Evolutionary conservation across 2,113 vertebrate species (phyloP).

Genomic region (Sula dactylatra): DNA sequence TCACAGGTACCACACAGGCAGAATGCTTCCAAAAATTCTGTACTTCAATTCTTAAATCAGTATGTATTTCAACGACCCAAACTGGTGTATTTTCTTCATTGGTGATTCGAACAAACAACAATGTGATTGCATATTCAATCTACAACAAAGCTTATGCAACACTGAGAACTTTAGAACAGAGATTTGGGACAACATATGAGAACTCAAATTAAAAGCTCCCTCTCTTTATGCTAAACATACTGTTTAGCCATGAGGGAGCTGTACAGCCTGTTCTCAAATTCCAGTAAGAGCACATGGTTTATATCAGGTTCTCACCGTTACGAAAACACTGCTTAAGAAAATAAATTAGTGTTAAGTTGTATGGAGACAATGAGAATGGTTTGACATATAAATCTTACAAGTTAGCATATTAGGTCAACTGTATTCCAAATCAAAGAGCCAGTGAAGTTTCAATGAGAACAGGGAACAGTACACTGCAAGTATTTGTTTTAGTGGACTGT

Average conservation of each 20-base stretch:
- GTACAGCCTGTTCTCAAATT: conserved; percentile 56
- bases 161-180: background rate
- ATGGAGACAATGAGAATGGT: conserved; percentile 30
- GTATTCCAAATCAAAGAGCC: background rate
- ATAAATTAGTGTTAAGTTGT: conserved; percentile 11
- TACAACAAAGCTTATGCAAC: background rate
- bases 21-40: background rate
- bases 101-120: background rate
- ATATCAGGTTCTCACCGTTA: conserved; percentile 35
- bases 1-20: background rate
- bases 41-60: background rate
- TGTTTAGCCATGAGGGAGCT: conserved; percentile 26
- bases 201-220: background rate
- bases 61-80: background rate
- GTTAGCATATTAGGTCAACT: background rate
- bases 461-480: background rate
- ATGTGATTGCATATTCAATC: background rate
- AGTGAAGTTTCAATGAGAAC: background rate
- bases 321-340: conserved; percentile 47
- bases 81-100: background rate
- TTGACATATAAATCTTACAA: conserved; percentile 16
- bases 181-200: background rate
- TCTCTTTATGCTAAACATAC: conserved; percentile 7
- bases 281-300: conserved; percentile 48
- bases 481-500: background rate